phyloP scores from a whole-genome alignment of 2,888 invertebrate species.

The Agrochola macilenta region DNA sequence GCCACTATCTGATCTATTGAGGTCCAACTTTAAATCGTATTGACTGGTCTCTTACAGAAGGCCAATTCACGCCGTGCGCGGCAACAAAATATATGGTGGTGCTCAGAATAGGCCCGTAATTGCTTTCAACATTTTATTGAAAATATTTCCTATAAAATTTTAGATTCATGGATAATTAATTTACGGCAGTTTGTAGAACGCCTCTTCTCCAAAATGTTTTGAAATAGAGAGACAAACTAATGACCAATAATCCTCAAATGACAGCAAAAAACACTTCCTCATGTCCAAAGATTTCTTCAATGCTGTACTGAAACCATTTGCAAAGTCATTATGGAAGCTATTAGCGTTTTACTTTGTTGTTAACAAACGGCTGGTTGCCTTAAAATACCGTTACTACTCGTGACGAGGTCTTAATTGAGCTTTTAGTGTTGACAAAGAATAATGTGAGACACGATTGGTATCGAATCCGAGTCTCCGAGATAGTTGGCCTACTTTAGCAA shows the following conservation, averaged over 20 bases:
- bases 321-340: conserved; percentile 46
- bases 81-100: conserved; percentile 67
- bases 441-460: conserved; percentile 76
- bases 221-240: conserved; percentile 6
- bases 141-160: conserved; percentile 38
- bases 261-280: conserved; percentile 31
- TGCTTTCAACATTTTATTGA: conserved; percentile 58
- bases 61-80: conserved; percentile 75
- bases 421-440: conserved; percentile 83
- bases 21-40: conserved; percentile 75
- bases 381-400: conserved; percentile 65
- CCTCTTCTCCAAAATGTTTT: conserved; percentile 1
- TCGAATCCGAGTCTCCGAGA: conserved; percentile 65
- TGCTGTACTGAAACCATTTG: conserved; percentile 27
- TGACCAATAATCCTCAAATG: conserved; percentile 35
- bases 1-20: conserved; percentile 79
- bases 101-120: conserved; percentile 66
- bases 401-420: conserved; percentile 80
- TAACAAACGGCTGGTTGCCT: conserved; percentile 62
- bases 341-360: conserved; percentile 56
- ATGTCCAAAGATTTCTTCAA: conserved; percentile 32
- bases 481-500: conserved; percentile 69
- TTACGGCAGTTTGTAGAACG: conserved; percentile 4
- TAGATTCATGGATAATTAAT: conserved; percentile 48
- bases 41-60: conserved; percentile 72